These are phyloP conservation scores for Orthosia gothica DNA, from an alignment of 2,888 invertebrate genomes.

Conservation along the genomic window DNA sequence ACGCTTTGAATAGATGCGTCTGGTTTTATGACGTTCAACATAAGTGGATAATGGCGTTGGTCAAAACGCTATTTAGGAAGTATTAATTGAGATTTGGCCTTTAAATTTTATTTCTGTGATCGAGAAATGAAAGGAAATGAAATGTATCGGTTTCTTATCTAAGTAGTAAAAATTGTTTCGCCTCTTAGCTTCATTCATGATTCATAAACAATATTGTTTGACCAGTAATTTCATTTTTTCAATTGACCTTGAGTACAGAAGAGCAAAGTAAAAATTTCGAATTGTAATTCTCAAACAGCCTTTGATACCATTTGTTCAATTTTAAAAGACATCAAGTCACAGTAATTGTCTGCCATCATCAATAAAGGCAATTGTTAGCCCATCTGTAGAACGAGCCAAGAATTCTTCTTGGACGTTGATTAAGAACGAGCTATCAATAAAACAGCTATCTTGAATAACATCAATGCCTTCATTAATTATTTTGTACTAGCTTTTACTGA, in stretches of 20 bases:
- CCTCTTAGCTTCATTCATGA: neutral
- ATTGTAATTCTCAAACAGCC: constrained; percentile 21
- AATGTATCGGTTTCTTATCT: constrained; percentile 2
- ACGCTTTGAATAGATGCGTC: constrained; percentile 44
- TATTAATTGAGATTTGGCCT: constrained; percentile 42
- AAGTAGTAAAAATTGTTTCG: neutral
- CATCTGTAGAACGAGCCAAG: constrained; percentile 67
- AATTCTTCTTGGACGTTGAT: constrained; percentile 83
- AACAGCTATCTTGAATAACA: constrained; percentile 81
- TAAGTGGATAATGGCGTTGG: constrained; percentile 53
- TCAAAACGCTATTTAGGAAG: constrained; percentile 41
- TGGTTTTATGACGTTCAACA: constrained; percentile 59
- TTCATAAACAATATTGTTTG: neutral
- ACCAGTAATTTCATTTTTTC: neutral
- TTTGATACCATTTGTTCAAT: constrained; percentile 53
- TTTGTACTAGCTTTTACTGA: constrained; percentile 62
- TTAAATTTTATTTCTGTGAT: constrained; percentile 29
- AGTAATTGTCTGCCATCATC: constrained; percentile 63
- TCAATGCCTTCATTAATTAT: constrained; percentile 85
- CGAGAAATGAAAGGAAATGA: constrained; percentile 31
- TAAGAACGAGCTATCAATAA: constrained; percentile 86
- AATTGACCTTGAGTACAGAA: neutral
- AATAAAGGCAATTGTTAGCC: constrained; percentile 67
- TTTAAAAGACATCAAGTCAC: constrained; percentile 58
- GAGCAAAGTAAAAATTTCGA: constrained; percentile 13